Percentiles rank a stretch among this genome's conserved stretches.
Evolutionary conservation across 2,113 vertebrate species (phyloP).

Genomic region (Okapia johnstoni): DNA sequence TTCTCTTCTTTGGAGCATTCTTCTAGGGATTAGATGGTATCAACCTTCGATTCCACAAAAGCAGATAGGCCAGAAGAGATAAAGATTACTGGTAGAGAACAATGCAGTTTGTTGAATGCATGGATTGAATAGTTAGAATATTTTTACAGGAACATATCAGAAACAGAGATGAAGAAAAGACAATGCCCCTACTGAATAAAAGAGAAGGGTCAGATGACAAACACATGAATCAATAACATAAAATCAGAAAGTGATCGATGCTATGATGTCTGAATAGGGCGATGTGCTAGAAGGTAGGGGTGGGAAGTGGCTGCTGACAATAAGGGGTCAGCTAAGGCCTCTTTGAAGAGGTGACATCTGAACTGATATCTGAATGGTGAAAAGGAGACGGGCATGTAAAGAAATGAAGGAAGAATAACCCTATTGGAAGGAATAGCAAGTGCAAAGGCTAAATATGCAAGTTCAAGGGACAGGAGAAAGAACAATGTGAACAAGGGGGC

Average conservation of each 20-base stretch:
- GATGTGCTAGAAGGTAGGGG: neutral
- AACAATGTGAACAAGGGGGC: neutral
- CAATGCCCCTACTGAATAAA: neutral
- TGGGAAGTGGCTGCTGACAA: neutral
- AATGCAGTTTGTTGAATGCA: neutral
- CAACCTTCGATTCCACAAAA: conserved; percentile 12
- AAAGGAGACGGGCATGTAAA: conserved; percentile 8
- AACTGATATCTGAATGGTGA: neutral
- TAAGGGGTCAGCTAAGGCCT: neutral
- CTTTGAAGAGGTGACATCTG: conserved; percentile 1
- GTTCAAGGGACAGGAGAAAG: conserved; percentile 13
- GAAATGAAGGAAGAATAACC: neutral
- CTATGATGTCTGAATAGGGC: neutral
- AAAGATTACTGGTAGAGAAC: neutral
- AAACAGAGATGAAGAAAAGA: neutral
- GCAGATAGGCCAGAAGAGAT: conserved; percentile 7
- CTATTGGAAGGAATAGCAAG: conserved; percentile 18
- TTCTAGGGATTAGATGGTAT: neutral
- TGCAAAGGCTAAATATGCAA: conserved; percentile 51
- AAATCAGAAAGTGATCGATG: conserved; percentile 26
- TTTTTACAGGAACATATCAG: neutral
- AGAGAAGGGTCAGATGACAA: neutral
- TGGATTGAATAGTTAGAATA: conserved; percentile 25
- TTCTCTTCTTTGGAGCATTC: neutral
- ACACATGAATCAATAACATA: conserved; percentile 34